Base-by-base conservation (phyloP, 2,113 vertebrate species). In the Lutjanus erythropterus region DNA sequence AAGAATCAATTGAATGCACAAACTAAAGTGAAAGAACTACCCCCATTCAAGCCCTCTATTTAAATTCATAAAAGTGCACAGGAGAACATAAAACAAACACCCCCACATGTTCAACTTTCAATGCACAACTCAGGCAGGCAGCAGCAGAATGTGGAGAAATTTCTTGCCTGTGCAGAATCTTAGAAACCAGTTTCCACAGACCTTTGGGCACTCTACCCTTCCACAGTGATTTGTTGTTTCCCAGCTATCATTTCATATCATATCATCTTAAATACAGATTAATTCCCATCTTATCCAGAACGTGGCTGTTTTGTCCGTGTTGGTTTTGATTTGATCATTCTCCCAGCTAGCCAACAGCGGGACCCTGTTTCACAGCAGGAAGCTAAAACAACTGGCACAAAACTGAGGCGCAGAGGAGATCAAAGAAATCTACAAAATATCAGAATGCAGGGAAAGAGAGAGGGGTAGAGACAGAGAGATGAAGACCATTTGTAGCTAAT, bases 401-500 rank as follows among this genome's bases (percentile, higher is more conserved):
- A 88, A 80, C 50, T 72, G 39, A 77, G 49, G 19, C 72, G 83
- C 14, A 9, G 23, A 76, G 67, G 77, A 86, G 49, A 89, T 89
- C 78, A 90, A 89, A 91, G 75, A 80, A 75, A 65, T 75, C 39
- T 16, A 59, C 46, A 41, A 70, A 47, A 64, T 25, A 18, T 29
- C 3, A 70, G 19, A 42, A 16, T 23, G 60, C 31, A 37, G 53
- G 33, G 59, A 73, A 49, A 50, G 5, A 49, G 49, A 47, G 27
- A 0, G 42, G 18, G 35, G 3, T n/a, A 25, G n/a, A 41, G 46
- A 61, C 4, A 37, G 29, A 62, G 33, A 31, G 25, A 62, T 8
- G 66, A 16, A 71, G 35, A 15, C 39, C 49, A 37, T 60, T 2
- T 42, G 69, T 9, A 52, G 7, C 11, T 27, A 56, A 25, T 31